Evolutionary conservation across 53 echinoderm and acorn worm species (phyloP), one percentile per base, ranked within the genome.

Genomic region (Henricia sp.): DNA sequence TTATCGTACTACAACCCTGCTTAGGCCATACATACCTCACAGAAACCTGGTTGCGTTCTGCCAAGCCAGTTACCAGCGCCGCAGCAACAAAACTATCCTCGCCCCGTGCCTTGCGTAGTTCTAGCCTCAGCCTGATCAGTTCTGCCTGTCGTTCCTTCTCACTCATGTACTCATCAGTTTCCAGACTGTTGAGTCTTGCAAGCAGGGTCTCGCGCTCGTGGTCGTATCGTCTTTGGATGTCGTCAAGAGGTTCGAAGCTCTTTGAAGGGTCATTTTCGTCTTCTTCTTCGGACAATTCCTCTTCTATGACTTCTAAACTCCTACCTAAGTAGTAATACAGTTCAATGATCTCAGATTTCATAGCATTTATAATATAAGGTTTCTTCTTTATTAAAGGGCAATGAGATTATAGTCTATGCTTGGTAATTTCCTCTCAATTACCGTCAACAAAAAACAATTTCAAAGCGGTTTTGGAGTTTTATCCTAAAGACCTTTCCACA

Each of bases 71-170:
- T 35, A 92, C 99, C 32, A 97, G 94, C 13, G 99, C 99, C 0
- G 92, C 99, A 24, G 92, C 90, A 55, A 69, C 72, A 55, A 97
- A 97, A 69, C 88, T 90, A 67, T 94, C 89, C 82, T 97, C 99
- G 70, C 82, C 92, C 82, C 90, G 83, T 0, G 99, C 94, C 83
- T 84, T 97, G 46, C 94, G 88, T 10, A 90, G 74, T 77, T 97
- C 99, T 38, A 94, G 80, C 75, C 95, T 94, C 39, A 97, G 82
- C 3, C 94, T 23, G 38, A 92, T 90, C 64, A 97, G 87, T 50
- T 92, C 94, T 2, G 94, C 90, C 85, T 97, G 99, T 25, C 99
- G 72, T 68, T 97, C 94, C 75, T 92, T 82, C 94, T 97, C 99
- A 65, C 89, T 92, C 37, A 97, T 78, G 69, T 92, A 92, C 88